A percentile compares a stretch with the other conserved stretches of the same genome.
These are phyloP conservation scores for Perithous albicinctus DNA, from an alignment of 2,888 invertebrate genomes.

Conservation along the genomic window DNA sequence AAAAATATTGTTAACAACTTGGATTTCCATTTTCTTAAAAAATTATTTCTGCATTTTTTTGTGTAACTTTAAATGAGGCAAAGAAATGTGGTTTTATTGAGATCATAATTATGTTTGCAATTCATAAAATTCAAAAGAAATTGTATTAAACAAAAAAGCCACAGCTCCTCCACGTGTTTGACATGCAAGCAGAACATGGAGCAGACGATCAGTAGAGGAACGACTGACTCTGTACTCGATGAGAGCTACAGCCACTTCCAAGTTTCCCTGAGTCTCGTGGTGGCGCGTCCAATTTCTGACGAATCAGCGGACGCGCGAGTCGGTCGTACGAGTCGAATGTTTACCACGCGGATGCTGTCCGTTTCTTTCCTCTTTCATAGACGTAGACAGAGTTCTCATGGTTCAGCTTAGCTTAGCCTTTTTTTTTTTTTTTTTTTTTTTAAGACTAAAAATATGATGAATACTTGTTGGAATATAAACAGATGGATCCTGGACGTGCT, in stretches of 20 bases:
- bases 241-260: slow-evolving; percentile 15
- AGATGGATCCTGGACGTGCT: not conserved
- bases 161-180: not conserved
- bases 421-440: not conserved
- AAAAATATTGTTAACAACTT: not conserved
- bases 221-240: not conserved
- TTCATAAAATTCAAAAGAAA: too few species aligned
- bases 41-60: too few species aligned
- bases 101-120: too few species aligned
- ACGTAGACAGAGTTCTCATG: not conserved
- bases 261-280: slow-evolving; percentile 11
- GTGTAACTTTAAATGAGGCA: too few species aligned
- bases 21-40: too few species aligned
- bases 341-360: not conserved
- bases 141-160: too few species aligned
- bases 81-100: too few species aligned
- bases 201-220: not conserved
- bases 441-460: not conserved
- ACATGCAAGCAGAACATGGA: not conserved
- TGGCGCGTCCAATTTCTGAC: slow-evolving; percentile 57
- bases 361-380: not conserved
- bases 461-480: not conserved
- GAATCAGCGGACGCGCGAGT: slow-evolving; percentile 50
- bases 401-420: not conserved
- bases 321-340: slow-evolving; percentile 49